These are phyloP conservation scores for Noctua janthina DNA, from an alignment of 2,888 invertebrate genomes.

Conservation along the genomic window DNA sequence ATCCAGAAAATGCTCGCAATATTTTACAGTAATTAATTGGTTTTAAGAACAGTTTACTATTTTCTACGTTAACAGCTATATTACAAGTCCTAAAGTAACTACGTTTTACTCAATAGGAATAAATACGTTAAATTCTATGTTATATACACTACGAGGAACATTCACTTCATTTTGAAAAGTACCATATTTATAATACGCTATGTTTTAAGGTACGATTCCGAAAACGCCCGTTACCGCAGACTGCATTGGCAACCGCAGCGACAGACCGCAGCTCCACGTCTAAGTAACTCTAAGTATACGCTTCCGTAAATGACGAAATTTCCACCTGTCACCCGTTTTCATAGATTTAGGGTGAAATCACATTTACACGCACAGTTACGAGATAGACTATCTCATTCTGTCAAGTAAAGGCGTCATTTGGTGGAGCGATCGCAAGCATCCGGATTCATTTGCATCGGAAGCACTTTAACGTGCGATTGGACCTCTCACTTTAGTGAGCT, in stretches of 20 bases:
- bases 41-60: conserved; percentile 7
- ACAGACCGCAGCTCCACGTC: background rate
- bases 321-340: background rate
- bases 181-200: conserved; percentile 30
- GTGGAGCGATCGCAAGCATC: no score
- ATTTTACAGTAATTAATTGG: background rate
- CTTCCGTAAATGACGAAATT: background rate
- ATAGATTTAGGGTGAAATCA: background rate
- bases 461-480: no score
- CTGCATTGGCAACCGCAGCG: no score
- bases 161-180: conserved; percentile 54
- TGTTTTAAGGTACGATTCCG: background rate
- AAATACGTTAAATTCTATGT: conserved; percentile 60
- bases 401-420: no score
- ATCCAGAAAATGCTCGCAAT: conserved; percentile 17
- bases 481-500: no score
- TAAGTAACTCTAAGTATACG: background rate
- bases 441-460: no score
- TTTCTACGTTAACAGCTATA: conserved; percentile 27
- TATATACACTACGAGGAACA: conserved; percentile 72
- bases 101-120: conserved; percentile 59
- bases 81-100: conserved; percentile 17
- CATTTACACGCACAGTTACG: no score
- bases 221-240: background rate
- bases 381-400: no score